Percentiles rank a stretch among this genome's conserved stretches.
Evolutionary conservation across 1,140 invertebrate species (phyloP).

Genomic region (Lethrus apterus): DNA sequence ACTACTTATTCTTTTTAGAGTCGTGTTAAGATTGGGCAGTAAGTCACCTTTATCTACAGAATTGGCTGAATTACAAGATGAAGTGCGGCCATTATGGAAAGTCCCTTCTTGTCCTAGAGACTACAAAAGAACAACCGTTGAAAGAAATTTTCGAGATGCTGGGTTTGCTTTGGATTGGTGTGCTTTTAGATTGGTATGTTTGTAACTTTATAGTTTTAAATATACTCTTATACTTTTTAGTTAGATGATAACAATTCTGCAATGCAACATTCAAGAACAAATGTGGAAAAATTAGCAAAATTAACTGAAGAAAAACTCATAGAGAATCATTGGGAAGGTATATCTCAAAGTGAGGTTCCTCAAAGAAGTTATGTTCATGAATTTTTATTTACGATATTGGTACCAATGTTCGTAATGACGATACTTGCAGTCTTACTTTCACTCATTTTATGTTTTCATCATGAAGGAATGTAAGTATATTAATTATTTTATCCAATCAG

Average conservation of each 20-base stretch:
- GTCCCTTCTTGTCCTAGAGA: constrained; percentile 66
- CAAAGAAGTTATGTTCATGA: constrained; percentile 63
- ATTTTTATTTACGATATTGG: constrained; percentile 60
- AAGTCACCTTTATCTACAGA: constrained; percentile 63
- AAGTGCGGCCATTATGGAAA: constrained; percentile 72
- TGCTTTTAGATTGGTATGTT: constrained; percentile 68
- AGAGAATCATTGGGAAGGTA: constrained; percentile 49
- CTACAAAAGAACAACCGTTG: constrained; percentile 78
- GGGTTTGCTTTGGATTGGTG: constrained; percentile 84
- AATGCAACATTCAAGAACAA: constrained; percentile 34
- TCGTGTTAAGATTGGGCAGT: constrained; percentile 75
- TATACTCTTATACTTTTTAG: constrained; percentile 29
- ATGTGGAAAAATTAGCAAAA: constrained; percentile 26
- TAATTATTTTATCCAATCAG: constrained; percentile 10
- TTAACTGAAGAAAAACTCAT: constrained; percentile 23
- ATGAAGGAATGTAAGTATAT: constrained; percentile 68
- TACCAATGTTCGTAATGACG: constrained; percentile 61
- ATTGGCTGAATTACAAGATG: constrained; percentile 67
- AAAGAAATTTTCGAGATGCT: constrained; percentile 70
- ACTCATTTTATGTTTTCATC: constrained; percentile 67
- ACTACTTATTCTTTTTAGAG: constrained; percentile 46
- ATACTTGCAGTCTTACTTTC: constrained; percentile 60
- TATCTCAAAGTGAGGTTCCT: constrained; percentile 53
- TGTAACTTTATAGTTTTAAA: too few species aligned
- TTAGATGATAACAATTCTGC: constrained; percentile 40